Evolutionary conservation across 2,888 invertebrate genomes (phyloP).

Genomic region (Eupithecia abbreviata): DNA sequence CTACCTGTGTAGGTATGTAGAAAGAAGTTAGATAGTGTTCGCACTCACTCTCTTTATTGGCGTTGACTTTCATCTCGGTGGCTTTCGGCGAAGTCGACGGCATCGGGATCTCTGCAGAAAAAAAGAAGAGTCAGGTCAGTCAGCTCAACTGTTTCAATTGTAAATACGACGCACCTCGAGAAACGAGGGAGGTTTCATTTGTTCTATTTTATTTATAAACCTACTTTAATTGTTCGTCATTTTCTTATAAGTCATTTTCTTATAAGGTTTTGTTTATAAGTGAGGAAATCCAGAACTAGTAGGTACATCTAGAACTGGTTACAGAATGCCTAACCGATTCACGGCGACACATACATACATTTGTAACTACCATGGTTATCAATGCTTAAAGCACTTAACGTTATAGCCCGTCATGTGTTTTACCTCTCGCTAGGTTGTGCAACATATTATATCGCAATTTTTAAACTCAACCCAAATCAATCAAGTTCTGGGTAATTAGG

Average conservation of each 20-base stretch:
- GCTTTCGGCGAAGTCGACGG: conserved; percentile 93
- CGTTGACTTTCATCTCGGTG: conserved; percentile 89
- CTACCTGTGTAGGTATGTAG: not conserved
- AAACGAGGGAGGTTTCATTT: too few relatives aligned
- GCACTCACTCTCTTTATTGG: conserved; percentile 89
- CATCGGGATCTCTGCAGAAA: conserved; percentile 90
- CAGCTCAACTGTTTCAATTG: not conserved
- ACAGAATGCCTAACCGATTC: not conserved
- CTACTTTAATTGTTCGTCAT: too few relatives aligned
- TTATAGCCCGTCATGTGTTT: not conserved
- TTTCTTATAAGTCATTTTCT: too few relatives aligned
- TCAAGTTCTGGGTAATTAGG: not conserved
- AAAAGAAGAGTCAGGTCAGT: conserved; percentile 10
- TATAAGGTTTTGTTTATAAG: not conserved
- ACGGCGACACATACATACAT: not conserved
- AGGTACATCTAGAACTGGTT: not conserved
- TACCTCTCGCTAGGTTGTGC: not conserved
- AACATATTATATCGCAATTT: not conserved
- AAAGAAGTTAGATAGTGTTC: not conserved
- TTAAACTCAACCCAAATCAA: not conserved
- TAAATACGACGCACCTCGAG: too few relatives aligned
- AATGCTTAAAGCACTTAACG: not conserved
- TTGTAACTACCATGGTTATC: not conserved
- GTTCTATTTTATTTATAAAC: too few relatives aligned
- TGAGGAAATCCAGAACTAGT: not conserved